Evolutionary conservation across 2,888 invertebrate species (phyloP).

Genomic region (Nomada fucata): DNA sequence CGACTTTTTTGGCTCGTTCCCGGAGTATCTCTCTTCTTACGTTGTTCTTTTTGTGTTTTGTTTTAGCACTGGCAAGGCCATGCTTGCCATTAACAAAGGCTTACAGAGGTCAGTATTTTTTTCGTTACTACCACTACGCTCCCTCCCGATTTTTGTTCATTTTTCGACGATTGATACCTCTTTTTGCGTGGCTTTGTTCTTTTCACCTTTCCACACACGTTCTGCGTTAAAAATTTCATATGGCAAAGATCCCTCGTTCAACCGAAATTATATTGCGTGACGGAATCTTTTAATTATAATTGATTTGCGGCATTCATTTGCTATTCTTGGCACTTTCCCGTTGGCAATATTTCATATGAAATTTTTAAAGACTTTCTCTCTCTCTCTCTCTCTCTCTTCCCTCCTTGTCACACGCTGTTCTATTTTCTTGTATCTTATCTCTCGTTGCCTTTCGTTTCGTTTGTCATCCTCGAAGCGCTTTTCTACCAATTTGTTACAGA

Average conservation of each 20-base stretch:
- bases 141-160: constrained; percentile 58
- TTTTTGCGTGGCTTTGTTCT: constrained; percentile 68
- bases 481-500: constrained; percentile 29
- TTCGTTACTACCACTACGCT: constrained; percentile 80
- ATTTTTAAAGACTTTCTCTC: constrained; percentile 37
- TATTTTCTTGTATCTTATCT: constrained; percentile 22
- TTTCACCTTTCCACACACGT: background rate
- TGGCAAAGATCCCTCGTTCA: too few species aligned
- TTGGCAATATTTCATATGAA: constrained; percentile 26
- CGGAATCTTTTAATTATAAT: too few species aligned
- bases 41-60: constrained; percentile 86
- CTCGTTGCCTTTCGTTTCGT: constrained; percentile 28
- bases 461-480: constrained; percentile 32
- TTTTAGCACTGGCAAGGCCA: constrained; percentile 92
- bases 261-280: background rate
- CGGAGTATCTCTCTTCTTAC: constrained; percentile 81
- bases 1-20: constrained; percentile 73
- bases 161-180: constrained; percentile 23
- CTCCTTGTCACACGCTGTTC: constrained; percentile 41
- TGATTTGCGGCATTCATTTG: background rate
- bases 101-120: constrained; percentile 90
- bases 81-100: constrained; percentile 94
- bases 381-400: constrained; percentile 33
- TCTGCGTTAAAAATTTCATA: constrained; percentile 46
- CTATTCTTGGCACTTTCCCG: background rate